Percentiles rank a stretch among this genome's conserved stretches.
Conservation (phyloP, 2,113 vertebrate species). For the Neopipo cinnamomea region DNA sequence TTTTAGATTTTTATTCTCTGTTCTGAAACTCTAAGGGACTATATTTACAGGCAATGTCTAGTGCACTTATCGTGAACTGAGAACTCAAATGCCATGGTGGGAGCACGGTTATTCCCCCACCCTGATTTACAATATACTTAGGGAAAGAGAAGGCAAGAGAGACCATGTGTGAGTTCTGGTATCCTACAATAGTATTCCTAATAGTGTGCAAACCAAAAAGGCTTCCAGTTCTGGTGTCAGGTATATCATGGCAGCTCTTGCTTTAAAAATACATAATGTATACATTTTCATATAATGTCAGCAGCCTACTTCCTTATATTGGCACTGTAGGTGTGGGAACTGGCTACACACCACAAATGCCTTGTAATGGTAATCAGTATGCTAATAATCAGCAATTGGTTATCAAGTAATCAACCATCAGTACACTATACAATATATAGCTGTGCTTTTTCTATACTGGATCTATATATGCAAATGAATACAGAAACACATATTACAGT, state of each 20-base stretch:
- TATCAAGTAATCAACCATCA: not conserved
- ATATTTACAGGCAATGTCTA: constrained; percentile 19
- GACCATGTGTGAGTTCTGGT: not conserved
- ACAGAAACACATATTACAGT: not conserved
- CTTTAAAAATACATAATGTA: accelerated
- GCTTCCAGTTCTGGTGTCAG: not conserved
- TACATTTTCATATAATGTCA: not conserved
- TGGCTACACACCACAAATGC: not conserved
- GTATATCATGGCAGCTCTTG: not conserved
- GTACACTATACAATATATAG: not conserved
- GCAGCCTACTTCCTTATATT: not conserved
- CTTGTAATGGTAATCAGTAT: not conserved
- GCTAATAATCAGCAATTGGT: not conserved
- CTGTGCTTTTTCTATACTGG: not conserved
- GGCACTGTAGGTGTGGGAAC: not conserved
- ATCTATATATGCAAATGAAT: not conserved
- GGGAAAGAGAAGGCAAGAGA: not conserved
- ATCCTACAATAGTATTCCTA: not conserved
- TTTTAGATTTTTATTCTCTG: constrained; percentile 75
- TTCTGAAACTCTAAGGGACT: constrained; percentile 59
- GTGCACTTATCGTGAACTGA: constrained; percentile 34
- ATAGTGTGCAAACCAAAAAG: not conserved
- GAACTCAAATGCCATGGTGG: constrained; percentile 11
- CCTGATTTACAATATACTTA: not conserved
- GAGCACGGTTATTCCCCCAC: not conserved